Evolutionary conservation across 2,797 vertebrate species (phyloP).

Genomic region (Apogon hyalosoma): DNA sequence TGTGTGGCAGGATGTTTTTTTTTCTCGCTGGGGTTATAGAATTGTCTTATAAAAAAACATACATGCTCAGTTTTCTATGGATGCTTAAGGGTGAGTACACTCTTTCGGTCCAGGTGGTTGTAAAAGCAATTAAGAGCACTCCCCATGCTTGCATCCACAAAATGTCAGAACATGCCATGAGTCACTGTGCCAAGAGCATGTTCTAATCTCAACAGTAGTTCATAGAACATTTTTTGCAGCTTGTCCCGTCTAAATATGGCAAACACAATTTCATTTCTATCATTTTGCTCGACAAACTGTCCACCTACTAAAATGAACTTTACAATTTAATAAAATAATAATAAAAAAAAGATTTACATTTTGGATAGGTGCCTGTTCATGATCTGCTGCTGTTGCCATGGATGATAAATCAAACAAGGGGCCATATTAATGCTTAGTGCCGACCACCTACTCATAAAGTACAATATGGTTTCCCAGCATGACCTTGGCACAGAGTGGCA

Average conservation of each 20-base stretch:
- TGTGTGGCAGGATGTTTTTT: background rate
- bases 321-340: background rate
- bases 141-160: slow-evolving; percentile 17
- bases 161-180: slow-evolving; percentile 59
- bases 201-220: slow-evolving; percentile 27
- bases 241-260: slow-evolving; percentile 20
- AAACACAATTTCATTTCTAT: background rate
- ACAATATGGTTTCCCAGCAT: slow-evolving; percentile 86
- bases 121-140: slow-evolving; percentile 65
- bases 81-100: slow-evolving; percentile 53
- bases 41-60: background rate
- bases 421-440: slow-evolving; percentile 73
- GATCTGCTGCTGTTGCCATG: slow-evolving; percentile 58
- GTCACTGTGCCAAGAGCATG: slow-evolving; percentile 39
- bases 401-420: slow-evolving; percentile 76
- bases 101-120: slow-evolving; percentile 59
- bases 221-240: slow-evolving; percentile 15
- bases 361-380: slow-evolving; percentile 42
- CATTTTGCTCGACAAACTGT: background rate
- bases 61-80: slow-evolving; percentile 24
- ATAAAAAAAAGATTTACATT: slow-evolving; percentile 33
- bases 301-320: slow-evolving; percentile 24
- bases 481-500: slow-evolving; percentile 84
- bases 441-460: slow-evolving; percentile 83
- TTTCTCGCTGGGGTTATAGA: background rate